Evolutionary conservation across 2,797 vertebrate species (phyloP), one percentile per base, ranked within the genome.

Genomic region (Cercopithecus diana): DNA sequence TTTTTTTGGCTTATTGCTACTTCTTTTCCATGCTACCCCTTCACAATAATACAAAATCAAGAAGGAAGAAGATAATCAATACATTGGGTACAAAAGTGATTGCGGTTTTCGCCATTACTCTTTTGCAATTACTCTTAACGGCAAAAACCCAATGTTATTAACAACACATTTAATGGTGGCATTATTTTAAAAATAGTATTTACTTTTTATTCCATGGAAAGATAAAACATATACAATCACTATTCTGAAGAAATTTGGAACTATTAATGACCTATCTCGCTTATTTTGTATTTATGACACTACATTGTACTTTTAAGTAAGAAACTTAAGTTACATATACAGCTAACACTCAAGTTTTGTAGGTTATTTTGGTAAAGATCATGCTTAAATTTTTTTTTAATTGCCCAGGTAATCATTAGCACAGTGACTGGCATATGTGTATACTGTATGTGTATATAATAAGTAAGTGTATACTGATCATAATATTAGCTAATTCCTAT

Each of bases 111-210:
- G 52, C 52, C 20, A 55, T 55, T 55, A 55, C 52, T 55, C 20
- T 55, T n/a, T n/a, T n/a, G n/a, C 20, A 55, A 55, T 55, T 55
- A 55, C 52, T 55, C 20, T 55, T 55, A 3, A 55, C 20, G 20
- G 52, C 52, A 55, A 55, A 55, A 55, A 3, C 52, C 20, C 52
- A 55, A 22, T 55, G 52, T 55, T 55, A 55, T 22, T 55, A 94
- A n/a, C n/a, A 90, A 82, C 28, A 88, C 41, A 75, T 39, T 67
- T 50, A 92, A 43, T 79, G 19, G 20, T 72, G 17, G 14, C 58
- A 89, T 81, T 92, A 91, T 57, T 41, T 95, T 43, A 70, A 57
- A 28, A 88, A 95, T 88, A 80, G 36, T 36, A 33, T 64, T 88
- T 76, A 76, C 7, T 57, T 41, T 93, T 70, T 61, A 93, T 43